Evolutionary conservation across 1,140 invertebrate genomes (phyloP), one percentile per base, ranked within the genome.

Genomic region (Druon quercuslanigerum): DNA sequence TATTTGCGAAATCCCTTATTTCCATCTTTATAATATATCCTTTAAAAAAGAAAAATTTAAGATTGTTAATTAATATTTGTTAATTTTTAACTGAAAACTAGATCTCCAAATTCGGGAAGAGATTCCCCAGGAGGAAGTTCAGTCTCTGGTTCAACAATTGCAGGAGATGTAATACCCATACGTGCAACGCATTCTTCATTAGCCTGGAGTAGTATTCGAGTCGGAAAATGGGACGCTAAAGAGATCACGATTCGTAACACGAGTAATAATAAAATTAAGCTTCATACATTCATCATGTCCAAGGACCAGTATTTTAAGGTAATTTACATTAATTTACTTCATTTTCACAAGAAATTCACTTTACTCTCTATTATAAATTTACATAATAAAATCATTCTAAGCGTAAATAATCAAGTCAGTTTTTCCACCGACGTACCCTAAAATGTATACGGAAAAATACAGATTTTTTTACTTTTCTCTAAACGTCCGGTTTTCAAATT

Each of bases 181-280:
- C 85, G 88, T 79, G 89, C 91, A 20, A 92, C 91, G 14, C 90
- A 92, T 40, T 87, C 86, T 73, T 89, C 92, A 78, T 77, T 93
- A 9, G 88, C 92, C 60, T 93, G 92, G 92, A 92, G 90, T 20
- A 92, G 91, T 71, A 76, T 93, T 19, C 91, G 90, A 84, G 81
- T 86, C 17, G 92, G 91, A 40, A 92, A 90, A 81, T 88, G 82
- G 16, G 91, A 91, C 52, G 87, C 82, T 1, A 92, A 92, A 77
- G 88, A 92, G 76, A 91, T 93, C 76, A 88, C 89, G 6, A 87
- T 93, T 76, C 87, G 92, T 25, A 93, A 93, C 77, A 92, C 86
- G 33, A 92, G 92, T 25, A 85, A 87, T 17, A 91, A 91, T 72
- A 92, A 91, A 78, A 85, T 93, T 14, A 90, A 91, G 78, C 84